Evolutionary conservation across 2,797 vertebrate genomes (phyloP), one percentile per base, ranked within the genome.

Genomic region (Telmatherina bonti): DNA sequence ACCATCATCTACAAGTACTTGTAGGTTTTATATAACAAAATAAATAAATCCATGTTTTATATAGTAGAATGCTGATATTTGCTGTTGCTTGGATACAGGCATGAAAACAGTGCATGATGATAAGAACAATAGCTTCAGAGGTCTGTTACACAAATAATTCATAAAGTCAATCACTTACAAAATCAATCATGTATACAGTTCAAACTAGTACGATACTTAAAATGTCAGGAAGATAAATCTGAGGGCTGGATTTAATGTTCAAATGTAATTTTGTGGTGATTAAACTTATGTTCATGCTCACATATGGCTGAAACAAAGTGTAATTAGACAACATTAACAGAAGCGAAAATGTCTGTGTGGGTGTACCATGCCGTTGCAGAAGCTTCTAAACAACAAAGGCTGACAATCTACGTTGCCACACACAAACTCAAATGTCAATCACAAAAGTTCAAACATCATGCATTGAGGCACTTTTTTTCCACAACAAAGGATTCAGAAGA

Each of bases 341-440:
- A 29, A 51, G 27, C 27, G 16, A 58, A 56, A 71, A 62, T 30
- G 24, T 30, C 20, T 49, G 47, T 29, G 56, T 65, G 30, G 31
- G 47, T 51, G 45, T 1, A 26, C 18, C 12, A 7, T 1, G n/a
- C 9, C 35, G 24, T 10, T 13, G n/a, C 16, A 38, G 36, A 38
- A 38, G 36, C 36, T 38, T n/a, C 15, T 12, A 1, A n/a, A 13
- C 4, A 62, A 49, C 1, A 27, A 38, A 9, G 12, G n/a, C 12
- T 60, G 11, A 33, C 22, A 27, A 11, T 52, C 61, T 26, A 16
- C 41, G 26, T 7, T 31, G 12, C 20, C 12, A 36, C 11, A 67
- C n/a, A 36, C 26, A 61, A 5, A 26, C n/a, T 24, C 6, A 33
- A 35, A 58, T 11, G 2, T 4, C 36, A 36, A 58, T 15, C 56